Base-by-base conservation (phyloP, 2,888 invertebrate species). In the Trichopria drosophilae region DNA sequence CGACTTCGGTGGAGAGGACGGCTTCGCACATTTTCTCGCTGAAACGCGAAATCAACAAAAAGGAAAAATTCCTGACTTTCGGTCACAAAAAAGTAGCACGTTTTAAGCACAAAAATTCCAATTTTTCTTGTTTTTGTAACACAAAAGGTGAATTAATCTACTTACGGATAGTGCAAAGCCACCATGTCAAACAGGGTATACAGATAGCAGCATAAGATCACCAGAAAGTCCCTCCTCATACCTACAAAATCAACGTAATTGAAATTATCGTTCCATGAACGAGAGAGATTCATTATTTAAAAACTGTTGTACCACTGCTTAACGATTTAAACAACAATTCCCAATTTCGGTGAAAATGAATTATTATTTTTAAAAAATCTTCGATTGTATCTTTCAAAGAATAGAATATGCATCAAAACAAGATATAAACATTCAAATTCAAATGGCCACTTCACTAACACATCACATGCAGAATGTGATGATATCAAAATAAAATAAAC, bases 101-200 rank as follows among this genome's bases (percentile, higher is more conserved):
- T 32, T 32, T 13, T 13, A 32, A 12, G 10, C n/a, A 26, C 9
- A 26, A 26, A 26, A 26, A 9, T 9, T 26, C 2, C 9, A 10
- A 10, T n/a, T 26, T 10, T n/a, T n/a, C 26, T n/a, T 10, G 26
- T n/a, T n/a, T 26, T n/a, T 9, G 26, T n/a, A 26, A 10, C 26
- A 26, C n/a, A 9, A 10, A 9, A 2, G n/a, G 24, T 19, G 31
- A 35, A 35, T 40, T 23, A 16, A 18, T 53, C 49, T 69, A 75
- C 75, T 75, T 66, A 75, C 75, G 75, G 69, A 65, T 74, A 73
- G 55, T 73, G 71, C 58, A 71, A 64, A 55, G 73, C 70, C 57
- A 67, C 73, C 68, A 72, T 73, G 63, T 72, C 72, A 55, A 74
- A 64, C 54, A 73, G 67, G 61, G 70, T 72, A 64, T 71, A 74